Evolutionary conservation across 2,113 vertebrate genomes (phyloP).

Genomic region (Heterochromis multidens): DNA sequence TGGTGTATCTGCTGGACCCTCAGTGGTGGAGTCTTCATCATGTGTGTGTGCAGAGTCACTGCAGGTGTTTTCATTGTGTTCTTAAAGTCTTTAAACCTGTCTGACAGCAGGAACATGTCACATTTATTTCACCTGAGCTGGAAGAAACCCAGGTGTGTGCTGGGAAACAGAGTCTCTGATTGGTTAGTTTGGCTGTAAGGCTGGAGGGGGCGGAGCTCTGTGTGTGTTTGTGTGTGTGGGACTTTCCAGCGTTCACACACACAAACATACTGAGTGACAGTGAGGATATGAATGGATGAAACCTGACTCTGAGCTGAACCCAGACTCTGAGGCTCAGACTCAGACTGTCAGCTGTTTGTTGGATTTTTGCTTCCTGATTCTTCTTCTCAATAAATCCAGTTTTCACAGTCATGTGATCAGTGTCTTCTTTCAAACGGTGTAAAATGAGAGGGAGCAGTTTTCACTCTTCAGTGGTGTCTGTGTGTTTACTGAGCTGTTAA

Average conservation of each 20-base stretch:
- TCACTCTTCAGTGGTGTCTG: not conserved
- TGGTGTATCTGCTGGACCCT: not conserved
- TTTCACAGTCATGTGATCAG: too few species aligned
- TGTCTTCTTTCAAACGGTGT: too few species aligned
- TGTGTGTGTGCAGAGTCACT: not conserved
- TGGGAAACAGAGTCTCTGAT: not conserved
- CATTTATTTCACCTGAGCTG: too few species aligned
- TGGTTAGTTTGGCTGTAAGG: not conserved
- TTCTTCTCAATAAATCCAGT: too few species aligned
- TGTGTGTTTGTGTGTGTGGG: not conserved
- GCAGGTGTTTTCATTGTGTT: not conserved
- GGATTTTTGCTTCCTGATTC: too few species aligned
- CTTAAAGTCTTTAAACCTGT: not conserved
- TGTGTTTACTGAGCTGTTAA: slow-evolving; percentile 34
- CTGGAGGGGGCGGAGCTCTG: not conserved
- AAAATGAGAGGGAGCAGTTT: too few species aligned
- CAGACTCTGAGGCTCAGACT: too few species aligned
- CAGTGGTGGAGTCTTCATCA: not conserved
- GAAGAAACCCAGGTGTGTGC: not conserved
- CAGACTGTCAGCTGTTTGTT: too few species aligned
- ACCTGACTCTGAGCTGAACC: too few species aligned
- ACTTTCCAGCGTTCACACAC: not conserved
- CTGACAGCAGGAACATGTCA: not conserved
- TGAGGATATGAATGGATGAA: too few species aligned
- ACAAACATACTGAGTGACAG: not conserved